These are phyloP conservation scores for Synodontis membranacea DNA, from an alignment of 2,113 vertebrate genomes.

Conservation along the genomic window DNA sequence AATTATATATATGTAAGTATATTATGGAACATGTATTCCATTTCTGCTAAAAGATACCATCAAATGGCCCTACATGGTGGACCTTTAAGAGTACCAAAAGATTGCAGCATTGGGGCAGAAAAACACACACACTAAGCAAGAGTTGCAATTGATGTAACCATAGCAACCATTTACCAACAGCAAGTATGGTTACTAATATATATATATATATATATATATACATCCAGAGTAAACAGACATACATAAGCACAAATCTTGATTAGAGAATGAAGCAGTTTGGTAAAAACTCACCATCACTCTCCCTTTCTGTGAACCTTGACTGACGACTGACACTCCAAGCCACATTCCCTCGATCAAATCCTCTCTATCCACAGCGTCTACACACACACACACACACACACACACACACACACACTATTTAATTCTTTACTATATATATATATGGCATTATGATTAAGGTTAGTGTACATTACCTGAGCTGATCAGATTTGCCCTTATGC, in stretches of 20 bases:
- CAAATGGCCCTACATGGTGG: too few relatives aligned
- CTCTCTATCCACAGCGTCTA: constrained; percentile 29
- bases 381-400: constrained; percentile 20
- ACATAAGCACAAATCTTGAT: background rate
- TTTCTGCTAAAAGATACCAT: too few relatives aligned
- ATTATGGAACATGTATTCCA: too few relatives aligned
- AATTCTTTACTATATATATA: too few relatives aligned
- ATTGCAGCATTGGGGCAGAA: background rate
- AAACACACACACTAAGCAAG: background rate
- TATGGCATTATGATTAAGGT: background rate
- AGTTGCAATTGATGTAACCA: background rate
- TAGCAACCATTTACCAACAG: background rate
- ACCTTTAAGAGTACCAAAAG: background rate
- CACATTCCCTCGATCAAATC: constrained; percentile 88
- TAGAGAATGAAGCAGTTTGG: background rate
- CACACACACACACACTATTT: background rate
- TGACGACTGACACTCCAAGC: constrained; percentile 88
- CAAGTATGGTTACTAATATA: background rate
- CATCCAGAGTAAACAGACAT: background rate
- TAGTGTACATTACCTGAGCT: constrained; percentile 71
- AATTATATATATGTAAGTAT: too few relatives aligned
- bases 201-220: too few relatives aligned
- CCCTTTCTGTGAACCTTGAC: constrained; percentile 77
- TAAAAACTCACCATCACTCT: constrained; percentile 81
- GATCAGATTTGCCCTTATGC: constrained; percentile 75